These are phyloP conservation scores for Pantherophis vulpinus DNA, from an alignment of 2,797 vertebrate genomes.

Conservation along the genomic window DNA sequence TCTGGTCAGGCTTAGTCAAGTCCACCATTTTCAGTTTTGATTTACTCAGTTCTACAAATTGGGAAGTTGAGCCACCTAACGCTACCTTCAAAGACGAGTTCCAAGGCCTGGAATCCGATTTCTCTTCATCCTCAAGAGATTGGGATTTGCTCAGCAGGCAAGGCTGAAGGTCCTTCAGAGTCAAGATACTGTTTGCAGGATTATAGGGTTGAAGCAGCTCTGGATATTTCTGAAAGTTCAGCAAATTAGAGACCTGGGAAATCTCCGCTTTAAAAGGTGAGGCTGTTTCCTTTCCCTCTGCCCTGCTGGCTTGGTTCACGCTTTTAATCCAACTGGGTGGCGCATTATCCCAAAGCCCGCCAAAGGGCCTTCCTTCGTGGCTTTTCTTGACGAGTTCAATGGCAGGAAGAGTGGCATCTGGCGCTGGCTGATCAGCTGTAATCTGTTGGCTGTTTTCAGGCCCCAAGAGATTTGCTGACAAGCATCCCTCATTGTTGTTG, in stretches of 20 bases:
- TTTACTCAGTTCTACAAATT: slow-evolving; percentile 59
- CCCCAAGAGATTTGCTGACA: slow-evolving; percentile 52
- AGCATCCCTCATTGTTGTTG: slow-evolving; percentile 86
- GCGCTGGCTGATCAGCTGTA: slow-evolving; percentile 66
- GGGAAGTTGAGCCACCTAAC: slow-evolving; percentile 34
- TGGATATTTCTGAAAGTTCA: slow-evolving; percentile 92
- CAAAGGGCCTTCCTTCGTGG: slow-evolving; percentile 56
- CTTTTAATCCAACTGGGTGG: slow-evolving; percentile 64
- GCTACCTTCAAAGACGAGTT: slow-evolving; percentile 66
- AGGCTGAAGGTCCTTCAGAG: slow-evolving; percentile 65
- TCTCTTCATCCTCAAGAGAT: slow-evolving; percentile 58
- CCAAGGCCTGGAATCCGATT: slow-evolving; percentile 53
- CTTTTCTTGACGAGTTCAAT: slow-evolving; percentile 69
- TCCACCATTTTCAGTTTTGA: slow-evolving; percentile 54
- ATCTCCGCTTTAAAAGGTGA: slow-evolving; percentile 66
- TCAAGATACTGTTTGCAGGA: slow-evolving; percentile 80
- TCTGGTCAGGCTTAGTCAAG: slow-evolving; percentile 53
- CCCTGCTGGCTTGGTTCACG: slow-evolving; percentile 65
- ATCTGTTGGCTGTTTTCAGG: slow-evolving; percentile 57
- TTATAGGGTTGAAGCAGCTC: slow-evolving; percentile 91
- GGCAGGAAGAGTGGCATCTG: slow-evolving; percentile 69
- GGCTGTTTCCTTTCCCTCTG: slow-evolving; percentile 70
- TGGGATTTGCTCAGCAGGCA: slow-evolving; percentile 62
- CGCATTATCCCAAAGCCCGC: slow-evolving; percentile 73
- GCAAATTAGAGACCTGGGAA: slow-evolving; percentile 71